Evolutionary conservation across 2,797 vertebrate genomes (phyloP), one percentile per base, ranked within the genome.

Genomic region (Etheostoma nigrum): DNA sequence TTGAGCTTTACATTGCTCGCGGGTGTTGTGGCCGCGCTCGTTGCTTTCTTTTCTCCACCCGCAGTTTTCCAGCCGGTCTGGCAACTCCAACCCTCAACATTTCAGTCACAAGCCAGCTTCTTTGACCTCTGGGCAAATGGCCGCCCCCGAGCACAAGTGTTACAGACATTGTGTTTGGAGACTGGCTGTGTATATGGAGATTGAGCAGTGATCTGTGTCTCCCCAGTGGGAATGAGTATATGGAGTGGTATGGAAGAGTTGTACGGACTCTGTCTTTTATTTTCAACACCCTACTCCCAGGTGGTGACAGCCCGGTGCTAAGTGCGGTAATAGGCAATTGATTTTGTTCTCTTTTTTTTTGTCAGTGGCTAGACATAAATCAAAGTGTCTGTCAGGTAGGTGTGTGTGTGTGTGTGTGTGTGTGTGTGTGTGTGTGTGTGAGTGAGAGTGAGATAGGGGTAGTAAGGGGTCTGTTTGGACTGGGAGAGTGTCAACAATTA

Each of bases 251-350:
- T 93, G 86, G 89, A 90, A 90, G 91, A 89, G 83, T 84, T 89
- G 86, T 87, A 88, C 89, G 87, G 91, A 89, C 94, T 94, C 95
- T 94, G 96, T 95, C 94, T 97, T 96, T 95, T 96, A 95, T 97
- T 97, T 96, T 95, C 95, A 95, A 96, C 96, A 95, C 95, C 94
- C 93, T 76, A 93, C 94, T 96, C 94, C 92, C 94, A 93, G 96
- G 96, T 95, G 96, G 96, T 97, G 97, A 97, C 96, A 97, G 95
- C 95, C 94, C 93, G 90, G 94, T 90, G 95, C 97, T 97, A 97
- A 98, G 97, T 97, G 96, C 94, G 94, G 96, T 97, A 97, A 97
- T 96, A 98, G 96, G 96, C 97, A 96, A 97, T 97, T 97, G 97
- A 97, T 97, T 97, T 97, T 96, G 96, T 96, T 97, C 97, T 95